These are phyloP conservation scores for Drosophila emarginata DNA, from an alignment of 2,888 invertebrate genomes.

Conservation along the genomic window DNA sequence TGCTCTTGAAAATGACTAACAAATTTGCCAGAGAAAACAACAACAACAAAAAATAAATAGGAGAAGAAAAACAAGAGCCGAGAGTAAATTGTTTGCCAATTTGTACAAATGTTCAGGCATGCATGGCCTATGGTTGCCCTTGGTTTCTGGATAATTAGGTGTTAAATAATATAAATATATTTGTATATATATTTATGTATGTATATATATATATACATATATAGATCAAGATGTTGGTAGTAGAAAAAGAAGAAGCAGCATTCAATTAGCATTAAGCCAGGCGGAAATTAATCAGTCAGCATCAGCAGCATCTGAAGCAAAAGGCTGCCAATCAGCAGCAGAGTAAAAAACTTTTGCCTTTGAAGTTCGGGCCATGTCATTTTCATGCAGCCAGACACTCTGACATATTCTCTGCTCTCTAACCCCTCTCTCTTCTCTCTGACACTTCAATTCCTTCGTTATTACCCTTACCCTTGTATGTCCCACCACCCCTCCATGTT, in stretches of 20 bases:
- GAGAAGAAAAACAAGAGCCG: not conserved
- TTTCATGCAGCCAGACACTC: conserved; percentile 38
- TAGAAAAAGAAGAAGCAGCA: conserved; percentile 19
- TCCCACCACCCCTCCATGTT: conserved; percentile 3
- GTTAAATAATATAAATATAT: conserved; percentile 36
- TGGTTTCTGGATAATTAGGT: conserved; percentile 47
- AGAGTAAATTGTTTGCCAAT: conserved; percentile 54
- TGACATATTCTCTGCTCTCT: conserved; percentile 20
- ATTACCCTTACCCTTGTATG: not conserved
- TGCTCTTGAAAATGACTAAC: conserved; percentile 56
- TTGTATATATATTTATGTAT: not conserved
- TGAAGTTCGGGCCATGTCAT: conserved; percentile 58
- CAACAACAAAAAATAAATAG: conserved; percentile 1
- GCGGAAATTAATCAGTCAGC: conserved; percentile 55
- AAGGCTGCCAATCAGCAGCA: conserved; percentile 52
- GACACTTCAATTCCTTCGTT: conserved; percentile 6
- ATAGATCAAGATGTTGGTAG: not conserved
- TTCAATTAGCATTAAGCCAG: conserved; percentile 51
- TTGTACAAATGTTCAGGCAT: conserved; percentile 50
- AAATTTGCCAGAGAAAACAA: conserved; percentile 53
- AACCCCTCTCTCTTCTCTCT: conserved; percentile 2
- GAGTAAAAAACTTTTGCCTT: conserved; percentile 51
- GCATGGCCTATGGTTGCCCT: conserved; percentile 44
- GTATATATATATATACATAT: conserved; percentile 5
- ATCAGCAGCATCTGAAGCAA: conserved; percentile 16